Conservation (phyloP, 2,113 vertebrate genomes). For the Sander lucioperca region DNA sequence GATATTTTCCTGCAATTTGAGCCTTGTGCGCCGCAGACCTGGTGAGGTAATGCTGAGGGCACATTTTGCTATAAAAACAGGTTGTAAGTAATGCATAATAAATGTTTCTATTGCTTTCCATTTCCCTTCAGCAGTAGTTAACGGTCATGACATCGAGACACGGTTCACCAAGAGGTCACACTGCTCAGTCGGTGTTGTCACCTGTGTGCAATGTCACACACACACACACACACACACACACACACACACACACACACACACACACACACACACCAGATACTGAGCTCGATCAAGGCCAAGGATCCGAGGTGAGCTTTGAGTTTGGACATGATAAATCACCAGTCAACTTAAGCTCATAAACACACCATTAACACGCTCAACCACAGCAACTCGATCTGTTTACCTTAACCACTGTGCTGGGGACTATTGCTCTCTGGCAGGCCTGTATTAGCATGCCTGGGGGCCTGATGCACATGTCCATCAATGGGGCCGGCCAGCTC, state of each 20-base stretch:
- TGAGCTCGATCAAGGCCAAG: slow-evolving; percentile 42
- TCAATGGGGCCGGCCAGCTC: slow-evolving; percentile 24
- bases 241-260: slow-evolving; percentile 20
- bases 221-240: slow-evolving; percentile 18
- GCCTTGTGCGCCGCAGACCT: slow-evolving; percentile 7
- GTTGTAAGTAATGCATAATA: slow-evolving; percentile 22
- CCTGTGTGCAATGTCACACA: slow-evolving; percentile 38
- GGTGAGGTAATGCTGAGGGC: slow-evolving; percentile 44
- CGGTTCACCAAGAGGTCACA: slow-evolving; percentile 58
- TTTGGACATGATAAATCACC: slow-evolving; percentile 77
- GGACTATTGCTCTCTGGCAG: slow-evolving; percentile 36
- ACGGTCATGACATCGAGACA: slow-evolving; percentile 28
- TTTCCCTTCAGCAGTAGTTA: slow-evolving; percentile 28
- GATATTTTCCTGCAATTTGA: slow-evolving; percentile 30
- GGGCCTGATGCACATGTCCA: slow-evolving; percentile 44
- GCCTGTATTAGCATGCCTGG: slow-evolving; percentile 51
- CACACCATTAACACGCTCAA: slow-evolving; percentile 77
- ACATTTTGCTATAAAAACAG: slow-evolving; percentile 13
- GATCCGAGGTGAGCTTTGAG: slow-evolving; percentile 36
- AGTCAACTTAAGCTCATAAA: slow-evolving; percentile 79
- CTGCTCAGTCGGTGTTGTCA: slow-evolving; percentile 41
- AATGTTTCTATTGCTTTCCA: slow-evolving; percentile 15
- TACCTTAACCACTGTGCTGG: slow-evolving; percentile 55
- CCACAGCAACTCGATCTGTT: slow-evolving; percentile 77
- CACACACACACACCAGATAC: slow-evolving; percentile 11